phyloP scores from a whole-genome alignment of 2,113 vertebrate species.

The Progne subis region DNA sequence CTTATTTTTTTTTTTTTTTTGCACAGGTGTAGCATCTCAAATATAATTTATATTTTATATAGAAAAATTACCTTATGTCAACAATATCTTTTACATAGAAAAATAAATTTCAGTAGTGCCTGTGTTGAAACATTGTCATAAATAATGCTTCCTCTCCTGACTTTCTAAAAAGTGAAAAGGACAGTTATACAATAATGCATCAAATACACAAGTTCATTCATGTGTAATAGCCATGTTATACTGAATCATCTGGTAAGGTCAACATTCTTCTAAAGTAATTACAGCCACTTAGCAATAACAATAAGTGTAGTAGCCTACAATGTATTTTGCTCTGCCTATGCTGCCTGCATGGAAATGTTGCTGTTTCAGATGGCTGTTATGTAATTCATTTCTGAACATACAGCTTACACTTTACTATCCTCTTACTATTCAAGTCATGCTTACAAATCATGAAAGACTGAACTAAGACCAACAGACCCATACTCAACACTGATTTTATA shows the following conservation, averaged over 20 bases:
- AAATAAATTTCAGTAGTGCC: neutral
- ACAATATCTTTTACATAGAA: neutral
- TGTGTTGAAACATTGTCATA: slow-evolving; percentile 6
- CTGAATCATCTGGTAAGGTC: slow-evolving; percentile 30
- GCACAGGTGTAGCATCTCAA: neutral
- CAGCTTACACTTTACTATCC: neutral
- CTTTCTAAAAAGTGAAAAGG: slow-evolving; percentile 57
- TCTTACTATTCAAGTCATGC: slow-evolving; percentile 56
- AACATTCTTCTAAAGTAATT: slow-evolving; percentile 67
- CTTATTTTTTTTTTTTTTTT: neutral
- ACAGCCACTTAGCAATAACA: slow-evolving; percentile 55
- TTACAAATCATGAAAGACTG: slow-evolving; percentile 36
- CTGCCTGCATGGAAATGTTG: slow-evolving; percentile 37
- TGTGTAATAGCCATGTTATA: slow-evolving; percentile 1
- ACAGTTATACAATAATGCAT: slow-evolving; percentile 6
- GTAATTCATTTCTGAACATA: neutral
- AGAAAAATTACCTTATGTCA: neutral
- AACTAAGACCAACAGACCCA: slow-evolving; percentile 41
- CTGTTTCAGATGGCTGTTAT: slow-evolving; percentile 1
- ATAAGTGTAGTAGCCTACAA: neutral
- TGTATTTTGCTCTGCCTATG: slow-evolving; percentile 19
- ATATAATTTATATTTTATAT: neutral
- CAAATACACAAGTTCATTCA: neutral
- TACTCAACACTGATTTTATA: slow-evolving; percentile 34
- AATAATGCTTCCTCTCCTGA: slow-evolving; percentile 18